Evolutionary conservation across 1,140 invertebrate species (phyloP).

Genomic region (Hydropsyche tenuis): DNA sequence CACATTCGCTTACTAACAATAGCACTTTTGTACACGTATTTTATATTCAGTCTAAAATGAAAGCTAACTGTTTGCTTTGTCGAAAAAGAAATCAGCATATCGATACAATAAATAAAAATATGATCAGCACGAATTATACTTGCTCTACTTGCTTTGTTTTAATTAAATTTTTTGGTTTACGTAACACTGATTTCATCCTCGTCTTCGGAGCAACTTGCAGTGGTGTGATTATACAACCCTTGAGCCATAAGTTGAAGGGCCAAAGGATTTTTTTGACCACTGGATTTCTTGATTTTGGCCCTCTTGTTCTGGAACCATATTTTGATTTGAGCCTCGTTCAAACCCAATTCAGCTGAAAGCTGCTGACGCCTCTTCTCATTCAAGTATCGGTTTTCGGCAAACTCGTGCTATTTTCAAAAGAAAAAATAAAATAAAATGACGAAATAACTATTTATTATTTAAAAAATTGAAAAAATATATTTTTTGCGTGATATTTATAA

Average conservation of each 20-base stretch:
- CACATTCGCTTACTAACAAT: too few relatives aligned
- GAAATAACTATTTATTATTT: background rate
- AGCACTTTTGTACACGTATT: slow-evolving; percentile 8
- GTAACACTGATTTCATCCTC: slow-evolving; percentile 67
- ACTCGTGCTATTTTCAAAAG: slow-evolving; percentile 69
- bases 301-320: slow-evolving; percentile 96
- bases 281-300: slow-evolving; percentile 93
- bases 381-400: slow-evolving; percentile 89
- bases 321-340: slow-evolving; percentile 96
- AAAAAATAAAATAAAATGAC: slow-evolving; percentile 26
- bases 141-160: too few relatives aligned
- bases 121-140: too few relatives aligned
- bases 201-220: slow-evolving; percentile 74
- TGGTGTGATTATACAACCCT: slow-evolving; percentile 88
- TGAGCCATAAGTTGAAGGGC: slow-evolving; percentile 91
- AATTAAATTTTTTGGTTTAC: background rate
- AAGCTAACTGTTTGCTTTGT: background rate
- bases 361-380: slow-evolving; percentile 88
- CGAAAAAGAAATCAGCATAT: background rate
- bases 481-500: too few relatives aligned
- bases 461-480: background rate
- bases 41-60: too few relatives aligned
- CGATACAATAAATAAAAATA: too few relatives aligned
- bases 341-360: slow-evolving; percentile 81
- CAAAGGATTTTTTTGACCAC: slow-evolving; percentile 81